Percentiles rank a stretch among this genome's conserved stretches.
Evolutionary conservation across 2,888 invertebrate genomes (phyloP).

Genomic region (Stomorhina lunata): DNA sequence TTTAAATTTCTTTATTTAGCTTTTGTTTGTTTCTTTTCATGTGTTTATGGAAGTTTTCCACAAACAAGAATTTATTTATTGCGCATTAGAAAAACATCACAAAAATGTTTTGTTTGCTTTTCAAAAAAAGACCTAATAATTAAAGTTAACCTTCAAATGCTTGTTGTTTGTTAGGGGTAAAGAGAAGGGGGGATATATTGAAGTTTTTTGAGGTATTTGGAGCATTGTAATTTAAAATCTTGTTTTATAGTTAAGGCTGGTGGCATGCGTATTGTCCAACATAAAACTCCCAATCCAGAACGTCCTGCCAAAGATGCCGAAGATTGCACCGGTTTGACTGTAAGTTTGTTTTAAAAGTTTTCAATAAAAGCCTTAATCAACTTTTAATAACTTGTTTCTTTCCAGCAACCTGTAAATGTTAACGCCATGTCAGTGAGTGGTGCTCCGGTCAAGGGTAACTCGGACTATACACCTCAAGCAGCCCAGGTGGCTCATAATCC

Average conservation of each 20-base stretch:
- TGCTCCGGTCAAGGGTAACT: constrained; percentile 89
- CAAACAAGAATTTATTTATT: neutral
- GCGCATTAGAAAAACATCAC: constrained; percentile 30
- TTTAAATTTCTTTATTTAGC: neutral
- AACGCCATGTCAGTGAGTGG: constrained; percentile 89
- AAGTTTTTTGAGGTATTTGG: neutral
- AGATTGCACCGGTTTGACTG: constrained; percentile 87
- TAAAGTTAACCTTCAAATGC: constrained; percentile 42
- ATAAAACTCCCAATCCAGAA: constrained; percentile 86
- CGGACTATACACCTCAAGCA: constrained; percentile 93
- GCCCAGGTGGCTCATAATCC: constrained; percentile 92
- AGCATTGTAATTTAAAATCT: neutral
- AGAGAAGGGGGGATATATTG: neutral
- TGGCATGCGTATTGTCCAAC: constrained; percentile 94
- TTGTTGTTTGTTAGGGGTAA: neutral
- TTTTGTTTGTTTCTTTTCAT: neutral
- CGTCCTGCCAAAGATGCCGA: constrained; percentile 86
- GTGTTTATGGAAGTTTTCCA: neutral
- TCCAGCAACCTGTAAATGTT: constrained; percentile 81
- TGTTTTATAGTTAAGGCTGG: constrained; percentile 89
- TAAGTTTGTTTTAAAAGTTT: constrained; percentile 76
- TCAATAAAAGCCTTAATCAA: neutral
- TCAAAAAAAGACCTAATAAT: neutral
- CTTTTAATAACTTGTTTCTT: neutral
- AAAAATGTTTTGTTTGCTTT: neutral